Evolutionary conservation across 2,888 invertebrate species (phyloP).

Genomic region (Trilocha varians): DNA sequence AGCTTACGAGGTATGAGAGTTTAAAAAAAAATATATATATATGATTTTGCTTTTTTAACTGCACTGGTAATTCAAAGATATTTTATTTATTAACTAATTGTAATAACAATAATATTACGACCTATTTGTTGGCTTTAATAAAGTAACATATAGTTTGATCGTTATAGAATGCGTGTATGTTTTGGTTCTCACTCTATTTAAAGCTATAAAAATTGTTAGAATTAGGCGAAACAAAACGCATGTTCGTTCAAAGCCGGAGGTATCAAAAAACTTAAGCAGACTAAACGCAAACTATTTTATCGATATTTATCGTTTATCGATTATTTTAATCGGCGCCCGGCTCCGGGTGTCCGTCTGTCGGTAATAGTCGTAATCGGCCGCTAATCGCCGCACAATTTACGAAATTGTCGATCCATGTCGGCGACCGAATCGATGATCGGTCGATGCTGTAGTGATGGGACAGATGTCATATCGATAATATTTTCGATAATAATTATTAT

Average conservation of each 20-base stretch:
- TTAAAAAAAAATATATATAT: too few relatives aligned
- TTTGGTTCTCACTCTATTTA: too few relatives aligned
- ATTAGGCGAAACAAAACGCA: constrained; percentile 8
- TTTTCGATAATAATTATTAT: constrained; percentile 8
- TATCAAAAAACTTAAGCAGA: constrained; percentile 46
- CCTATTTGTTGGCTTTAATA: too few relatives aligned
- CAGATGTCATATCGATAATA: constrained; percentile 32
- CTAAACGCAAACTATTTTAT: constrained; percentile 55
- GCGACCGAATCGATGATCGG: constrained; percentile 54
- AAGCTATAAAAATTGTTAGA: too few relatives aligned
- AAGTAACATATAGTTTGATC: too few relatives aligned
- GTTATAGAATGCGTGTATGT: too few relatives aligned
- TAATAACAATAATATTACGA: too few relatives aligned
- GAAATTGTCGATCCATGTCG: constrained; percentile 71
- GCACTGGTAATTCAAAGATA: too few relatives aligned
- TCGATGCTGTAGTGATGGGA: constrained; percentile 46
- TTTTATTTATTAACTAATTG: too few relatives aligned
- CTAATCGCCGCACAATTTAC: constrained; percentile 73
- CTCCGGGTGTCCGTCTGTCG: constrained; percentile 68
- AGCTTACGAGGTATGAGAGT: too few relatives aligned
- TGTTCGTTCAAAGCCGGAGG: constrained; percentile 21
- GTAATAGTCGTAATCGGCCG: constrained; percentile 70
- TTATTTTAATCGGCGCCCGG: constrained; percentile 66
- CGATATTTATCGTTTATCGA: constrained; percentile 67
- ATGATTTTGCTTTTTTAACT: too few relatives aligned